A percentile compares a stretch with the other conserved stretches of the same genome.
Conservation (phyloP, 2,113 vertebrate species). For the Empidonax alnorum region DNA sequence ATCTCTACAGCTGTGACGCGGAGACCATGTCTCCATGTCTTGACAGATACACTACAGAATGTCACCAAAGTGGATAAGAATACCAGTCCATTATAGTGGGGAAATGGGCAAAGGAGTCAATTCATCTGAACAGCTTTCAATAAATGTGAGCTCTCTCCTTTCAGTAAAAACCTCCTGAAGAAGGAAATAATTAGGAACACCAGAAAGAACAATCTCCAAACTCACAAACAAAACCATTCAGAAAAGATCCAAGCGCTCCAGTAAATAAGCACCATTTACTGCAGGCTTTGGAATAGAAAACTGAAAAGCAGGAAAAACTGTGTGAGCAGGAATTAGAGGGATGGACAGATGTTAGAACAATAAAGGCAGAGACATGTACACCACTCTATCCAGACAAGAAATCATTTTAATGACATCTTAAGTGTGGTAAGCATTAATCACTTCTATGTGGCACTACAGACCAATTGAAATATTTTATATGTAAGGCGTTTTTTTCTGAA, state of each 20-base stretch:
- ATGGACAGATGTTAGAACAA: not conserved
- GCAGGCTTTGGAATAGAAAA: not conserved
- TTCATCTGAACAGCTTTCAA: not conserved
- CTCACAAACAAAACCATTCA: not conserved
- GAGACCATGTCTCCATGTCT: not conserved
- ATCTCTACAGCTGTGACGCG: fast-evolving
- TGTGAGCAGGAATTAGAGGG: not conserved
- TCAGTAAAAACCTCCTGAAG: not conserved
- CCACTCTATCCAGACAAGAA: not conserved
- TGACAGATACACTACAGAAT: not conserved
- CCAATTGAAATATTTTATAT: not conserved
- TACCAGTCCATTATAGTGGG: not conserved
- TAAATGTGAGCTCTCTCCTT: not conserved
- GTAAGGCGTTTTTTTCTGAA: not conserved
- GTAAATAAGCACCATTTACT: not conserved
- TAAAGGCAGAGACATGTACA: not conserved
- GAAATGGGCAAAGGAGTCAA: not conserved
- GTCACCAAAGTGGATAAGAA: not conserved
- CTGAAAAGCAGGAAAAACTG: not conserved
- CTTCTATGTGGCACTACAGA: not conserved
- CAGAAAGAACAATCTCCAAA: not conserved
- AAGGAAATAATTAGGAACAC: not conserved
- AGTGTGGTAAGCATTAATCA: not conserved
- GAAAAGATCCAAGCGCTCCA: not conserved
- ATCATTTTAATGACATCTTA: not conserved